phyloP scores from a whole-genome alignment of 2,797 vertebrate genomes.

The Sebastolobus alascanus region DNA sequence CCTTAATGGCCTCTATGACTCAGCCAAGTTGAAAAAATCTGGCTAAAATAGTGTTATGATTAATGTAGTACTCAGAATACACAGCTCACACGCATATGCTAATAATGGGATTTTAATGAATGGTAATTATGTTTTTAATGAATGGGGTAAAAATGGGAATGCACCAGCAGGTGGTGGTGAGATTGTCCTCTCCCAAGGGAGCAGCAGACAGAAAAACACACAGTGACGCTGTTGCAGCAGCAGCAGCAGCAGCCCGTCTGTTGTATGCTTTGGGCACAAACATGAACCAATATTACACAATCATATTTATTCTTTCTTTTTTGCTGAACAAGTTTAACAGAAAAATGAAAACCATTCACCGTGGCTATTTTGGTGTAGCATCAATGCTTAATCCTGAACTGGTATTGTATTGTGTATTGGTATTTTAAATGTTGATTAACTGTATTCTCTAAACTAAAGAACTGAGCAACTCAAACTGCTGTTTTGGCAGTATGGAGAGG shows the following conservation, averaged over 20 bases:
- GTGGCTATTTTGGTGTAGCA: not conserved
- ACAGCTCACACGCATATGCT: conserved; percentile 1
- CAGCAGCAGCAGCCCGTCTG: conserved; percentile 4
- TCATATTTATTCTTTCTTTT: not conserved
- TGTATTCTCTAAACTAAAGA: not conserved
- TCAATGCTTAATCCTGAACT: not conserved
- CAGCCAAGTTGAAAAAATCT: not conserved
- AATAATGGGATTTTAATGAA: conserved; percentile 47
- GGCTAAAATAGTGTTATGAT: not conserved
- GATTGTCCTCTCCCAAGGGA: conserved; percentile 24
- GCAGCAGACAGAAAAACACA: conserved; percentile 21
- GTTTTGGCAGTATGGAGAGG: not conserved
- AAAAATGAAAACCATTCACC: not conserved
- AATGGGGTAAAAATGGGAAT: not conserved
- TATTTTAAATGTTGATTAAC: not conserved
- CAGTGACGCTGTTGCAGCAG: not conserved
- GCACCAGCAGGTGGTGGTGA: conserved; percentile 49
- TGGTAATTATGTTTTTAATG: conserved; percentile 49
- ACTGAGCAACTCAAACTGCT: not conserved
- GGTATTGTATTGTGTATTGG: not conserved
- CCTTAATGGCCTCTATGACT: not conserved
- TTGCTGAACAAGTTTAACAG: not conserved
- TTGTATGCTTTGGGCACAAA: not conserved
- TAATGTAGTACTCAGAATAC: conserved; percentile 23
- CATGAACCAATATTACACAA: conserved; percentile 9